Conservation (phyloP, 2,797 vertebrate genomes). For the Anguilla obscura region DNA sequence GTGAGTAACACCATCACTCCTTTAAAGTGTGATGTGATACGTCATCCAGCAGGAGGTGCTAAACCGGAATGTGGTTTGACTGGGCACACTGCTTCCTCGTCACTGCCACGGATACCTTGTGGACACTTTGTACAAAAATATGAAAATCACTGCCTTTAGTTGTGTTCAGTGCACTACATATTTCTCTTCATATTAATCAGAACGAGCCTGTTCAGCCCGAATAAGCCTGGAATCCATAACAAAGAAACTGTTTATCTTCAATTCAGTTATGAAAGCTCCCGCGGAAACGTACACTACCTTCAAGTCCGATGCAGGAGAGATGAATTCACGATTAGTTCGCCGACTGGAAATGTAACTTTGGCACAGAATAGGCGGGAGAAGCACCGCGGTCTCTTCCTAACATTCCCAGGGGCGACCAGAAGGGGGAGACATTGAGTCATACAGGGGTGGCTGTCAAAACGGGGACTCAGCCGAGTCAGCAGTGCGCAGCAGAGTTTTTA, state of each 20-base stretch:
- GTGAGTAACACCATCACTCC: slow-evolving; percentile 61
- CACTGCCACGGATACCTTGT: neutral
- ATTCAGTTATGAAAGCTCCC: neutral
- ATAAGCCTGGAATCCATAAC: neutral
- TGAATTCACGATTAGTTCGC: neutral
- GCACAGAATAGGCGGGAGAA: neutral
- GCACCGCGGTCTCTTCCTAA: neutral
- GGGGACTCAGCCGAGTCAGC: no score
- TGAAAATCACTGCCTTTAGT: neutral
- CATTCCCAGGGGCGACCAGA: neutral
- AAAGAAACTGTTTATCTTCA: neutral
- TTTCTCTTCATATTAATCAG: neutral
- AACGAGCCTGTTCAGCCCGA: neutral
- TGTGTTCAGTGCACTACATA: no score
- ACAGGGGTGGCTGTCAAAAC: no score
- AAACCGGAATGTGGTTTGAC: neutral
- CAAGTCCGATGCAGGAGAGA: neutral
- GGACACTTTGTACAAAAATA: neutral
- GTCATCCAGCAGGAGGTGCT: neutral
- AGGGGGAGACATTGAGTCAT: neutral
- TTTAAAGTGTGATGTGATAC: neutral
- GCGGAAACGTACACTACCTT: neutral
- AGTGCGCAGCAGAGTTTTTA: no score
- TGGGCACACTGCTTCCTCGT: neutral
- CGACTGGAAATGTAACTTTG: neutral